phyloP scores from a whole-genome alignment of 1,140 invertebrate species.

The Lucilia sericata region DNA sequence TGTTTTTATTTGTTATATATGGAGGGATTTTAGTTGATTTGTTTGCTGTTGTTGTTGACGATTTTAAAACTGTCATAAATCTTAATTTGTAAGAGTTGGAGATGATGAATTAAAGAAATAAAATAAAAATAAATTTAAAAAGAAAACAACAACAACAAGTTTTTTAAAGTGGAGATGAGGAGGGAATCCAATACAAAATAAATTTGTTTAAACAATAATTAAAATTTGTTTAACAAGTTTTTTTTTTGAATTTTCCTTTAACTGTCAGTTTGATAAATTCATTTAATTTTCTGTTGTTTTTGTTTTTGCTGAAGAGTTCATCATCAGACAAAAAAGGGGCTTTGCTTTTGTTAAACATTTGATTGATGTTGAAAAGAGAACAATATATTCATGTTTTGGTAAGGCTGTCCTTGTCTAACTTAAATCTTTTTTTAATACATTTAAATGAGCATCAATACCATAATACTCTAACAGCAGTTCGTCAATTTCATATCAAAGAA shows the following conservation, averaged over 20 bases:
- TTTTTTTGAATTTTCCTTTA: not conserved
- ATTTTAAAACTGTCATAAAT: constrained; percentile 49
- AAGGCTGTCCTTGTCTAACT: not conserved
- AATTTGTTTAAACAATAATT: not conserved
- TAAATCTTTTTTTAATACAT: not conserved
- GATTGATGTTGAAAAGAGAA: constrained; percentile 12
- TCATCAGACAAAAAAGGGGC: not conserved
- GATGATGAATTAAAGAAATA: not conserved
- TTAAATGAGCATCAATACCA: constrained; percentile 37
- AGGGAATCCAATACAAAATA: not conserved
- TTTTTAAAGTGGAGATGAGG: constrained; percentile 12
- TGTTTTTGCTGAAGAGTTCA: not conserved
- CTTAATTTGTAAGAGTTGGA: constrained; percentile 37
- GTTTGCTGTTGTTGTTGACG: not conserved
- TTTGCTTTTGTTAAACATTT: not conserved
- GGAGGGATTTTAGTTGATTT: not conserved
- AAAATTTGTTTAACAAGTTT: not conserved
- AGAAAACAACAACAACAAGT: constrained; percentile 1
- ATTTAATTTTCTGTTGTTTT: not conserved
- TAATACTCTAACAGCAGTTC: constrained; percentile 23
- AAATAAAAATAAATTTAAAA: not conserved
- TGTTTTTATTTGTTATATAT: not conserved
- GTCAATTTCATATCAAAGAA: constrained; percentile 36
- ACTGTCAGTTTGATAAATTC: not conserved
- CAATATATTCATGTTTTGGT: not conserved